phyloP scores from a whole-genome alignment of 2,888 invertebrate genomes.

The Thymelicus sylvestris region DNA sequence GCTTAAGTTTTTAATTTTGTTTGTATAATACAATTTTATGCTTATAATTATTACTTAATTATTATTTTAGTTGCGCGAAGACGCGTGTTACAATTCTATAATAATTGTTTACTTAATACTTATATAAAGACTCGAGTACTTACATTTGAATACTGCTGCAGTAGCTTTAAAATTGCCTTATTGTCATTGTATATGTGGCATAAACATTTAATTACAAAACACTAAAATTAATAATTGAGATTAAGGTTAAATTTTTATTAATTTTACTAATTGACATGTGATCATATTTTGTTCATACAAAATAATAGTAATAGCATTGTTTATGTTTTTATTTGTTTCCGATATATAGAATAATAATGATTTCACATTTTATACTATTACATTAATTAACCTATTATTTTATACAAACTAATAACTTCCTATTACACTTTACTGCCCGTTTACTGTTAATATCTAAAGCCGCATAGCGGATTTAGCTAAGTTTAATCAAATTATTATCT shows the following conservation, averaged over 20 bases:
- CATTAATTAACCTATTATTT: too few relatives aligned
- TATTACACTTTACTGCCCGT: background rate
- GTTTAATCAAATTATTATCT: background rate
- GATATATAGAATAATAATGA: background rate
- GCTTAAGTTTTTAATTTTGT: slow-evolving; percentile 11
- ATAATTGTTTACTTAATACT: slow-evolving; percentile 1
- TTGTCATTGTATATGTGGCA: slow-evolving; percentile 26
- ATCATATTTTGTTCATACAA: slow-evolving; percentile 16
- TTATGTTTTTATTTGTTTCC: slow-evolving; percentile 22
- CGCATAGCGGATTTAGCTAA: slow-evolving; percentile 18
- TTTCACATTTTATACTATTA: background rate
- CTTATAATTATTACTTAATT: slow-evolving; percentile 14
- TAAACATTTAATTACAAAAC: slow-evolving; percentile 8
- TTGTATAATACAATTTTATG: slow-evolving; percentile 21
- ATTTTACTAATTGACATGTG: slow-evolving; percentile 14
- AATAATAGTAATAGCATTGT: background rate
- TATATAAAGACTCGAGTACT: slow-evolving; percentile 34
- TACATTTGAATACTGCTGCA: slow-evolving; percentile 35
- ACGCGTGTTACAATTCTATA: background rate
- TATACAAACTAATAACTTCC: background rate
- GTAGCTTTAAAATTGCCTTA: slow-evolving; percentile 42
- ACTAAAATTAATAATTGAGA: background rate
- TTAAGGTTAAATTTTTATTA: slow-evolving; percentile 11
- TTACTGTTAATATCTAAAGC: slow-evolving; percentile 2
- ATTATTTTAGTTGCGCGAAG: background rate